These are phyloP conservation scores for Microcebus lehilahytsara DNA, from an alignment of 2,113 vertebrate genomes.

Conservation along the genomic window DNA sequence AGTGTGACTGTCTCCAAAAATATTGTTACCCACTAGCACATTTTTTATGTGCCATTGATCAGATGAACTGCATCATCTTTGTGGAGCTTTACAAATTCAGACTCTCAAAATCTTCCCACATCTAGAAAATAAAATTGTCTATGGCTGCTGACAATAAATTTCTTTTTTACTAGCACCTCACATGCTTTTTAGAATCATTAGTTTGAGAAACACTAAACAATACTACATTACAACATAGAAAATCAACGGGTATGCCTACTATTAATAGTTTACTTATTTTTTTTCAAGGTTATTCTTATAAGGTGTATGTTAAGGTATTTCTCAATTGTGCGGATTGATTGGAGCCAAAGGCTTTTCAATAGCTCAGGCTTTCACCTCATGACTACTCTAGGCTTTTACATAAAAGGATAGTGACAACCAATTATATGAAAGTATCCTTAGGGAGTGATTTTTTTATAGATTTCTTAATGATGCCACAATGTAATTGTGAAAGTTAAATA, in stretches of 20 bases:
- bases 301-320: not conserved
- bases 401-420: not conserved
- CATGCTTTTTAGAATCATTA: not conserved
- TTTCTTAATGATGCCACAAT: not conserved
- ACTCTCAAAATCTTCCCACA: not conserved
- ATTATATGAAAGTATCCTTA: not conserved
- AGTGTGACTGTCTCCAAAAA: not conserved
- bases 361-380: not conserved
- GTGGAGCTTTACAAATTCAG: not conserved
- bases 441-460: not conserved
- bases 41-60: not conserved
- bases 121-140: not conserved
- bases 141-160: not conserved
- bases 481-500: not conserved
- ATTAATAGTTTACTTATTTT: not conserved
- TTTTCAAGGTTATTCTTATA: not conserved
- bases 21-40: not conserved
- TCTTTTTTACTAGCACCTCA: not conserved
- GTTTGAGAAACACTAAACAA: not conserved
- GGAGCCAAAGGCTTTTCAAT: not conserved
- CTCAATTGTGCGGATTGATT: not conserved
- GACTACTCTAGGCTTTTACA: not conserved
- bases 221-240: not conserved
- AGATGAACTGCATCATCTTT: not conserved
- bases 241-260: not conserved